phyloP scores from a whole-genome alignment of 2,113 vertebrate genomes.

The Gopherus evgoodei region DNA sequence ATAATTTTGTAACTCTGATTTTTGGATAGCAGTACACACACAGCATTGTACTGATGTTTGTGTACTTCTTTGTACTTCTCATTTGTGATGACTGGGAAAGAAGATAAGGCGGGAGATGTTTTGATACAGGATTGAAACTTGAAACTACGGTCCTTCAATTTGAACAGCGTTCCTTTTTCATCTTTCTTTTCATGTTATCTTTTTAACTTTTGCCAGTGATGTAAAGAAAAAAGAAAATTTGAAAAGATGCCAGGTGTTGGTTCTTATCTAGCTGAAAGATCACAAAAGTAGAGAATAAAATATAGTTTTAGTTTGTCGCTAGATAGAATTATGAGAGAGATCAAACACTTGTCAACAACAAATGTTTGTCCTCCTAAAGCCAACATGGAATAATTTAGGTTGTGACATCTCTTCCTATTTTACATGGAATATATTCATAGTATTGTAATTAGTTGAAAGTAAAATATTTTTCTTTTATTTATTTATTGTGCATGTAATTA shows the following conservation, averaged over 20 bases:
- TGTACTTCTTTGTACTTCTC: constrained; percentile 86
- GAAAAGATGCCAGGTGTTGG: constrained; percentile 85
- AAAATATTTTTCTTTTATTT: background rate
- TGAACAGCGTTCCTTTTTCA: constrained; percentile 86
- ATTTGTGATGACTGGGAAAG: constrained; percentile 83
- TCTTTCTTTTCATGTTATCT: constrained; percentile 90
- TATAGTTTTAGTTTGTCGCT: constrained; percentile 77
- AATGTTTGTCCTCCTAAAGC: constrained; percentile 79
- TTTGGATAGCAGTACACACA: constrained; percentile 89
- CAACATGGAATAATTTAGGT: constrained; percentile 72
- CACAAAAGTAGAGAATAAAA: constrained; percentile 80
- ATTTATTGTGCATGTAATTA: constrained; percentile 35
- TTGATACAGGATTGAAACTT: constrained; percentile 87
- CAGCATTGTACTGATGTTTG: constrained; percentile 84
- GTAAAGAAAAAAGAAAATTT: constrained; percentile 82
- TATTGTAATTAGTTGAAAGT: constrained; percentile 71
- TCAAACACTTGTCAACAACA: constrained; percentile 83
- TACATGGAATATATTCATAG: constrained; percentile 40
- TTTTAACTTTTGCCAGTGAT: constrained; percentile 88
- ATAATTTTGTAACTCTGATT: constrained; percentile 95
- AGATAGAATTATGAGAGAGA: constrained; percentile 75
- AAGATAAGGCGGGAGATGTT: constrained; percentile 83
- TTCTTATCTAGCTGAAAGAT: constrained; percentile 86
- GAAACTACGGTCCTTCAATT: constrained; percentile 87
- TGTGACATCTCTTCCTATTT: constrained; percentile 47